Evolutionary conservation across 1,140 invertebrate species (phyloP).

Genomic region (Diabrotica undecimpunctata): DNA sequence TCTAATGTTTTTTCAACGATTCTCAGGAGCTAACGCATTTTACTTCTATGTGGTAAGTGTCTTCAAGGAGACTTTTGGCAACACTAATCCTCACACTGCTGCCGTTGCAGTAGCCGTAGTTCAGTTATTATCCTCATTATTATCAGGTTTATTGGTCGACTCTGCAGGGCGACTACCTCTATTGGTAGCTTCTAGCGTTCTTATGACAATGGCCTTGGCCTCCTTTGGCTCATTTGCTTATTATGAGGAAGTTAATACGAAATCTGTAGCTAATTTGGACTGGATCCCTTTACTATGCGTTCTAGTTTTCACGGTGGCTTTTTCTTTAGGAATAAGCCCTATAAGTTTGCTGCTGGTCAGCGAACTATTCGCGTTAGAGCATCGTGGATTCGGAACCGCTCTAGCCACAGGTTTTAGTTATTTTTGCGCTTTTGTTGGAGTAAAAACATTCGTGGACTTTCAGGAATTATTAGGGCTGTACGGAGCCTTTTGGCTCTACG

Average conservation of each 20-base stretch:
- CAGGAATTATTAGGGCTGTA: constrained; percentile 71
- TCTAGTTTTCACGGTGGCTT: constrained; percentile 76
- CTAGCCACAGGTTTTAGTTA: constrained; percentile 83
- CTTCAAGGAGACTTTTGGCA: constrained; percentile 72
- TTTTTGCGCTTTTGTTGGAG: constrained; percentile 82
- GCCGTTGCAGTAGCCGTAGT: constrained; percentile 76
- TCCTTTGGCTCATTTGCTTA: constrained; percentile 79
- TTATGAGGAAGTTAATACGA: constrained; percentile 57
- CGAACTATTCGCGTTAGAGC: constrained; percentile 82
- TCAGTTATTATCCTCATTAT: constrained; percentile 70
- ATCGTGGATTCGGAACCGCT: constrained; percentile 76
- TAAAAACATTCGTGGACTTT: constrained; percentile 83
- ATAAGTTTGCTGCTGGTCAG: constrained; percentile 85
- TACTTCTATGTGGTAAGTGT: constrained; percentile 79
- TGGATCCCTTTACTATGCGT: constrained; percentile 82
- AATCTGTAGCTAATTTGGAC: constrained; percentile 52
- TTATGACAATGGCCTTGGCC: constrained; percentile 76
- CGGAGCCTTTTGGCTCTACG: constrained; percentile 86
- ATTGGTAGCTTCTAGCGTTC: constrained; percentile 73
- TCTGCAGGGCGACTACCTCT: constrained; percentile 72
- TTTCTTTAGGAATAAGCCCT: constrained; percentile 84
- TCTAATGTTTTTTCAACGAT: constrained; percentile 80
- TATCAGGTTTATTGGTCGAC: constrained; percentile 77
- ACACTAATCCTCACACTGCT: constrained; percentile 76
- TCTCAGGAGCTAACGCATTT: constrained; percentile 78